Conservation (phyloP, 92 coral and sea anemone genomes). For the Hydrozoanthus gracilis region DNA sequence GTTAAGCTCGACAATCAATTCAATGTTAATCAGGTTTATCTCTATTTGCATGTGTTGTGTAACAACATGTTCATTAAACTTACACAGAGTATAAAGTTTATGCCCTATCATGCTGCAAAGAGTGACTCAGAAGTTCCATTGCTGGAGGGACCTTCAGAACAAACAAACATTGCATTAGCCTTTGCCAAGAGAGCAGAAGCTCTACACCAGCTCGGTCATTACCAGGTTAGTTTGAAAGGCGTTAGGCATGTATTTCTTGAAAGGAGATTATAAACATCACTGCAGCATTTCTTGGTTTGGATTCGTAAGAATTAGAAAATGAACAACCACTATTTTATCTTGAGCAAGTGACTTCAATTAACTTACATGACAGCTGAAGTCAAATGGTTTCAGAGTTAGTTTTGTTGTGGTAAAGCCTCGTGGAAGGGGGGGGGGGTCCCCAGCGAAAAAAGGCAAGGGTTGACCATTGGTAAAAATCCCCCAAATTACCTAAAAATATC, state of each 20-base stretch:
- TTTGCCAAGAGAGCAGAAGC: constrained; percentile 80
- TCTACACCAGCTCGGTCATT: constrained; percentile 46
- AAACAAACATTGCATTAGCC: constrained; percentile 44
- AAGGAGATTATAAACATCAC: too few species aligned
- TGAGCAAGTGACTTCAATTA: too few species aligned
- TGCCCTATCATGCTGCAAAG: neutral
- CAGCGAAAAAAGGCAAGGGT: too few species aligned
- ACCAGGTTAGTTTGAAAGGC: constrained; percentile 21
- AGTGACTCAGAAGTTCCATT: neutral
- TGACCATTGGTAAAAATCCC: too few species aligned
- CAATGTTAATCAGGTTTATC: neutral
- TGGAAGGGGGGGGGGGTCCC: too few species aligned
- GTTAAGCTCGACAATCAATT: neutral
- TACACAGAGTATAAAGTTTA: constrained; percentile 33
- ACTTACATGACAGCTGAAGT: too few species aligned
- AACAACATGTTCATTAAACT: neutral
- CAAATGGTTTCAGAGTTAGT: too few species aligned
- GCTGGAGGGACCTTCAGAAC: constrained; percentile 15
- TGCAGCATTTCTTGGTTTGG: too few species aligned
- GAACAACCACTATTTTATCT: too few species aligned
- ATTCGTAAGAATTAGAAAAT: too few species aligned
- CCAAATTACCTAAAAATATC: too few species aligned
- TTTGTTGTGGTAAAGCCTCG: too few species aligned
- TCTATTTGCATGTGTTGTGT: neutral
- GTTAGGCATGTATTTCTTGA: neutral